phyloP scores from a whole-genome alignment of 2,888 invertebrate genomes.

The Cyaniris semiargus region DNA sequence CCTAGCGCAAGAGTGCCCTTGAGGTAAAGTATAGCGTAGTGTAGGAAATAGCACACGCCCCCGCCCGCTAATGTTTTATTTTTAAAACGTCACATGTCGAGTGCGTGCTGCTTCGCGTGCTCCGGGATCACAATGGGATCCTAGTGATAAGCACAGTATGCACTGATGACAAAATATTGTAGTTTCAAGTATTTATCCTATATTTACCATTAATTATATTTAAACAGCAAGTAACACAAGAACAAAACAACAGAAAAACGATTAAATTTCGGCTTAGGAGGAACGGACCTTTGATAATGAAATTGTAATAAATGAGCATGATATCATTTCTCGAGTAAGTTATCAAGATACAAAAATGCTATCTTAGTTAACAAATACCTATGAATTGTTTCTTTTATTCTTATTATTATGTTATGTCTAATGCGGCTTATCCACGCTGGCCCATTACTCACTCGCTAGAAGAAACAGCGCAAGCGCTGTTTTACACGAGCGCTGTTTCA shows the following conservation, averaged over 20 bases:
- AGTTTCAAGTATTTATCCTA: no score
- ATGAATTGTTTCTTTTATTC: background rate
- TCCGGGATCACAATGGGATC: background rate
- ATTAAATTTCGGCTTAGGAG: background rate
- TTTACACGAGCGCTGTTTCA: no score
- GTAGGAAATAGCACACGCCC: conserved; percentile 22
- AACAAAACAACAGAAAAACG: background rate
- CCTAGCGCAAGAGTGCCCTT: conserved; percentile 16
- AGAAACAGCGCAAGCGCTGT: no score
- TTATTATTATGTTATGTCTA: no score
- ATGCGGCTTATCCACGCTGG: no score
- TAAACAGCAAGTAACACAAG: no score
- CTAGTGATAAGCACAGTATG: background rate
- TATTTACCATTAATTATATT: no score
- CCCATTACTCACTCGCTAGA: no score
- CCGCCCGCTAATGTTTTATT: conserved; percentile 13
- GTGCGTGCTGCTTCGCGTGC: background rate
- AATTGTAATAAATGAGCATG: background rate
- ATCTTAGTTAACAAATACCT: background rate
- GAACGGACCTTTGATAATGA: background rate
- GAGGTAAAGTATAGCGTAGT: background rate
- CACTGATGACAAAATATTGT: no score
- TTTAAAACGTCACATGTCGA: conserved; percentile 18
- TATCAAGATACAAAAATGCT: background rate
- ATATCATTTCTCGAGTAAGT: background rate